These are phyloP conservation scores for Vulpes lagopus DNA, from an alignment of 2,113 vertebrate genomes.

Conservation along the genomic window DNA sequence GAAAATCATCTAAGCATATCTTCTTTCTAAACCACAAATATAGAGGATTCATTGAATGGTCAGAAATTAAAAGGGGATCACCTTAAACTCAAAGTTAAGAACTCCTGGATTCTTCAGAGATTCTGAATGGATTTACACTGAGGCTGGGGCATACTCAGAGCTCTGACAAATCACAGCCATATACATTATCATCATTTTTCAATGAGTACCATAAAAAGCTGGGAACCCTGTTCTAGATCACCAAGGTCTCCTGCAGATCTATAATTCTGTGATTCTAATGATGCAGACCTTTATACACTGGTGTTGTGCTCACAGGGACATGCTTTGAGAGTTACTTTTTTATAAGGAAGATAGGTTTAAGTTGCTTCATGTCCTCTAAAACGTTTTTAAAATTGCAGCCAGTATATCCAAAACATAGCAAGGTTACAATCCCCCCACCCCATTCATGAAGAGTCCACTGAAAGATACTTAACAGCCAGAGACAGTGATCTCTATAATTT, in stretches of 20 bases:
- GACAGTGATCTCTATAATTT: neutral
- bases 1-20: neutral
- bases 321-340: neutral
- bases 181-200: neutral
- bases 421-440: neutral
- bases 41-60: neutral
- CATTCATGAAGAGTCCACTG: neutral
- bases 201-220: neutral
- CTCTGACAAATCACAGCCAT: conserved; percentile 2
- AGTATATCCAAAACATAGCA: neutral
- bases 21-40: neutral
- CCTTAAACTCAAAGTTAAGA: neutral
- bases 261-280: neutral
- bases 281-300: neutral
- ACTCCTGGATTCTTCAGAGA: neutral
- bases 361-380: neutral
- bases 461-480: neutral
- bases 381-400: neutral
- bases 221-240: neutral
- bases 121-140: neutral
- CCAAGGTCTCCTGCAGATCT: neutral
- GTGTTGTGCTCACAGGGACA: neutral
- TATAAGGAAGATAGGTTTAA: neutral
- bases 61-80: neutral
- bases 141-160: neutral